phyloP scores from a whole-genome alignment of 2,797 vertebrate species.

The Ctenosaura bakeri region DNA sequence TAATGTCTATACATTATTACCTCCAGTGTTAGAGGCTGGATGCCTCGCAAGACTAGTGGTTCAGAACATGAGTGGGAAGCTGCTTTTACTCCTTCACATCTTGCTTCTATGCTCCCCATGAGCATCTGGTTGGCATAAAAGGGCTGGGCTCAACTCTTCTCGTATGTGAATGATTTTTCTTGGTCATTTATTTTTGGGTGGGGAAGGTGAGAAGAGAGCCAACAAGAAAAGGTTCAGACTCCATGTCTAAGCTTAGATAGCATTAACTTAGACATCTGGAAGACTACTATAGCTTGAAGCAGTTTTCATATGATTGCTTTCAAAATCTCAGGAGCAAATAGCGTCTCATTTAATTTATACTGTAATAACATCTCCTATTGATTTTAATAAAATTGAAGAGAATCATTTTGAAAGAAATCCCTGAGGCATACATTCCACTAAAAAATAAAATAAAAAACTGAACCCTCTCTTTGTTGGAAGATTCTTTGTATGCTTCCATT shows the following conservation, averaged over 20 bases:
- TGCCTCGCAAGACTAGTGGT: neutral
- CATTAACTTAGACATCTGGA: slow-evolving; percentile 61
- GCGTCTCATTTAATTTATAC: slow-evolving; percentile 78
- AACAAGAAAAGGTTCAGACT: slow-evolving; percentile 38
- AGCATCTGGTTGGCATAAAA: neutral
- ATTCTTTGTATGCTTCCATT: slow-evolving; percentile 23
- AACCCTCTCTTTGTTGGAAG: neutral
- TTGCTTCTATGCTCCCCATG: neutral
- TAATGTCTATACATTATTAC: neutral
- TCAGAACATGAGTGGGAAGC: neutral
- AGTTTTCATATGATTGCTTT: slow-evolving; percentile 59
- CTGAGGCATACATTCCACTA: slow-evolving; percentile 65
- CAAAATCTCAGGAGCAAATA: slow-evolving; percentile 71
- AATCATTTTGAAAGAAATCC: slow-evolving; percentile 77
- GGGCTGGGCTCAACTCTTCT: neutral
- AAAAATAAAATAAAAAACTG: neutral
- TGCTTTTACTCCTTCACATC: neutral
- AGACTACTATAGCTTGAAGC: slow-evolving; percentile 53
- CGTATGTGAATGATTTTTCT: neutral
- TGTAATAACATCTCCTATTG: slow-evolving; percentile 80
- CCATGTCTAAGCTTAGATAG: slow-evolving; percentile 43
- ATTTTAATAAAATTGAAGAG: slow-evolving; percentile 83
- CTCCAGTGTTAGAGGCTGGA: neutral
- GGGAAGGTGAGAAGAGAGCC: slow-evolving; percentile 23
- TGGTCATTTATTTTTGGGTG: neutral